Conservation (phyloP, 2,797 vertebrate species). For the Gadopsis marmoratus region DNA sequence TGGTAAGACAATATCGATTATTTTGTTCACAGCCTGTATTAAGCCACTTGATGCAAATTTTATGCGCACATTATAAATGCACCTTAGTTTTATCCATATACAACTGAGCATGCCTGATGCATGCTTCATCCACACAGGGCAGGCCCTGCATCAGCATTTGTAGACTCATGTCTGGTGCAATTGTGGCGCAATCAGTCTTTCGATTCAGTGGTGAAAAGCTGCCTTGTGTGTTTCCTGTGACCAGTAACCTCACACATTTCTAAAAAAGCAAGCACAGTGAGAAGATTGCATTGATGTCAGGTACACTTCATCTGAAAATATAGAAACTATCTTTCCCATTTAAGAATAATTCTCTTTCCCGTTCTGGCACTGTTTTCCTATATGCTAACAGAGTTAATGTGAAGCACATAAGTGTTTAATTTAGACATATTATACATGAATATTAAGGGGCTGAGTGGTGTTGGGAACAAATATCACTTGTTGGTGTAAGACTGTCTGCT, state of each 20-base stretch:
- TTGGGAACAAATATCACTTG: neutral
- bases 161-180: slow-evolving; percentile 53
- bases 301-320: slow-evolving; percentile 19
- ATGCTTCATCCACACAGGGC: slow-evolving; percentile 38
- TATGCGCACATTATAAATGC: neutral
- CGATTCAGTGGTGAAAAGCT: slow-evolving; percentile 38
- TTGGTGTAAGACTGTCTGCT: neutral
- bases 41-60: neutral
- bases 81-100: neutral
- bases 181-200: slow-evolving; percentile 68
- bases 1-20: neutral
- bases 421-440: neutral
- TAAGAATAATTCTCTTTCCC: neutral
- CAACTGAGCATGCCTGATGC: slow-evolving; percentile 31
- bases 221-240: slow-evolving; percentile 51
- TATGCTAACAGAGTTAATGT: neutral
- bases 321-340: neutral
- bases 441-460: neutral
- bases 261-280: slow-evolving; percentile 25
- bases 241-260: slow-evolving; percentile 29
- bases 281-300: slow-evolving; percentile 34
- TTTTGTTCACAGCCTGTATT: neutral
- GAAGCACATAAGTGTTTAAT: neutral
- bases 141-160: slow-evolving; percentile 22
- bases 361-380: neutral